Conservation (phyloP, 2,888 invertebrate species). For the Rhagium mordax region DNA sequence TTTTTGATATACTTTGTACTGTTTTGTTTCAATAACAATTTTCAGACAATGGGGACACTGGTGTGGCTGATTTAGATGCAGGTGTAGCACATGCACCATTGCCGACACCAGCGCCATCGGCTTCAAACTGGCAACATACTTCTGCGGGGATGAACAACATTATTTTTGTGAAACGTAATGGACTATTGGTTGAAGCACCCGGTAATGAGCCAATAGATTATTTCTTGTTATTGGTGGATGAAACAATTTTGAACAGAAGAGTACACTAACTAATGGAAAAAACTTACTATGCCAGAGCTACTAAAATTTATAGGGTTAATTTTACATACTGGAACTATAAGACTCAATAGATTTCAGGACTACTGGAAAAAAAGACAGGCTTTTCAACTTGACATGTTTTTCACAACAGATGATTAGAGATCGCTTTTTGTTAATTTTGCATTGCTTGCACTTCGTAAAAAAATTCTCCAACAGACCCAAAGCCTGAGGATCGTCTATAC, state of each 20-base stretch:
- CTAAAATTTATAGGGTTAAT: not conserved
- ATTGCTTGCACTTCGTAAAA: not conserved
- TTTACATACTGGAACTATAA: not conserved
- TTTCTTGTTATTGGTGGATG: not conserved
- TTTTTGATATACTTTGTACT: too few relatives aligned
- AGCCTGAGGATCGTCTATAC: slow-evolving; percentile 30
- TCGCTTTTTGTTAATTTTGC: slow-evolving; percentile 19
- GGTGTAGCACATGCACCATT: too few relatives aligned
- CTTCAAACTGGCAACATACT: too few relatives aligned
- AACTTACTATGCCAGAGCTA: not conserved
- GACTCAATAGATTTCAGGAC: too few relatives aligned
- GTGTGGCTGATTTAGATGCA: too few relatives aligned
- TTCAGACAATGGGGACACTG: too few relatives aligned
- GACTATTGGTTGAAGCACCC: not conserved
- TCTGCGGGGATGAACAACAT: too few relatives aligned
- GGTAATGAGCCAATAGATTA: not conserved
- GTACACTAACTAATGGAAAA: not conserved
- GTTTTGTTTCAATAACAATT: too few relatives aligned
- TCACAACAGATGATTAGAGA: slow-evolving; percentile 19
- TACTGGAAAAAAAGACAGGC: not conserved
- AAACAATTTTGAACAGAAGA: not conserved
- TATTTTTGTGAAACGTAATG: too few relatives aligned
- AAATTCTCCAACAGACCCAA: too few relatives aligned
- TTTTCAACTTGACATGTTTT: slow-evolving; percentile 21
- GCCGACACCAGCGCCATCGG: too few relatives aligned